Conservation (phyloP, 2,888 invertebrate species). For the Cryptus armator region DNA sequence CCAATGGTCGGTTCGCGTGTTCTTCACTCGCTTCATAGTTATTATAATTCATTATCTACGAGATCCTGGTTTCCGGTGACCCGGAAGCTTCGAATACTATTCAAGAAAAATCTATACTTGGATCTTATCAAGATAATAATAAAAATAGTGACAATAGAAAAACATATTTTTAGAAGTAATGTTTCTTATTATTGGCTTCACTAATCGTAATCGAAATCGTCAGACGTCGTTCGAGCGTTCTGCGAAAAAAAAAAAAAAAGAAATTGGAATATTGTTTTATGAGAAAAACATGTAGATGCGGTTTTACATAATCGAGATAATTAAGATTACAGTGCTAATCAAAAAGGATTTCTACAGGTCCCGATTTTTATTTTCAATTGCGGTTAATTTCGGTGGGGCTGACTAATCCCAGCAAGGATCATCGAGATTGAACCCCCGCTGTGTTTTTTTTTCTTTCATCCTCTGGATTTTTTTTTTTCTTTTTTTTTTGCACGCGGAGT, state of each 20-base stretch:
- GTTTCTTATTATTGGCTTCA: too few relatives aligned
- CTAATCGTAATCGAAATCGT: too few relatives aligned
- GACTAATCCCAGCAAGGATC: slow-evolving; percentile 23
- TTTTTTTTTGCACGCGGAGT: slow-evolving; percentile 2
- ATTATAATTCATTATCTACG: slow-evolving; percentile 28
- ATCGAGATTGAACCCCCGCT: not conserved
- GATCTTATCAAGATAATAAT: too few relatives aligned
- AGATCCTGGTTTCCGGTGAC: slow-evolving; percentile 59
- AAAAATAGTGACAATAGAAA: too few relatives aligned
- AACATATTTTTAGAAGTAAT: too few relatives aligned
- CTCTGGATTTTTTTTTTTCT: not conserved
- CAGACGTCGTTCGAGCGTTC: too few relatives aligned
- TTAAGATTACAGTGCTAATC: too few relatives aligned
- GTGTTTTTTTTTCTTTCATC: slow-evolving; percentile 13
- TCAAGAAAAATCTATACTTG: not conserved
- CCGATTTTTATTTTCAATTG: slow-evolving; percentile 10
- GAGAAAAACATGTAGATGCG: too few relatives aligned
- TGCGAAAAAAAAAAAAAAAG: too few relatives aligned
- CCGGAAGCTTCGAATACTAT: slow-evolving; percentile 38
- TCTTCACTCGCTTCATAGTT: not conserved
- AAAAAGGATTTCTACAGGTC: not conserved
- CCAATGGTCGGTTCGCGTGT: slow-evolving; percentile 7
- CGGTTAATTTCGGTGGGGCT: not conserved
- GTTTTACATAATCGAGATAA: too few relatives aligned
- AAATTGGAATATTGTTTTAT: too few relatives aligned